Evolutionary conservation across 2,797 vertebrate genomes (phyloP).

Genomic region (Pangasius macronema): DNA sequence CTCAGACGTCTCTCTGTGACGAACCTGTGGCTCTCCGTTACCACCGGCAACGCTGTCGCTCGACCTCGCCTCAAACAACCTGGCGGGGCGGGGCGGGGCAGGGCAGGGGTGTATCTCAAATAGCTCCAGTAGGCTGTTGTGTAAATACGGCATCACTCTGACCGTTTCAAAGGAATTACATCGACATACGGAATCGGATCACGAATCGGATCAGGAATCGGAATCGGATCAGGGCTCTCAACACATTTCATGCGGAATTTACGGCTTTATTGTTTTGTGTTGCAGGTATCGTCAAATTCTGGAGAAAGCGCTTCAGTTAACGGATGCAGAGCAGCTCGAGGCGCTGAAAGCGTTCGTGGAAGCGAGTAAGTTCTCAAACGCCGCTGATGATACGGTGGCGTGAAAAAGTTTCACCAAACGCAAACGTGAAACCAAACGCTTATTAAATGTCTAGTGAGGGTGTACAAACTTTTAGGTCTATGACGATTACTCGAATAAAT

Average conservation of each 20-base stretch:
- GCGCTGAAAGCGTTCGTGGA: conserved; percentile 98
- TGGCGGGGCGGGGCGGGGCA: no score
- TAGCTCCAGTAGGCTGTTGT: background rate
- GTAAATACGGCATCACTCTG: background rate
- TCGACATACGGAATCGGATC: background rate
- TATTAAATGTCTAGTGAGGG: background rate
- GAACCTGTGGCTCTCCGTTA: no score
- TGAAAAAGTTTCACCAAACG: background rate
- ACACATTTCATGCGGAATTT: background rate
- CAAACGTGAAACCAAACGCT: background rate
- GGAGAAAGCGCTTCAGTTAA: conserved; percentile 93
- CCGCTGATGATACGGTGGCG: background rate
- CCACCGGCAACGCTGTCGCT: no score
- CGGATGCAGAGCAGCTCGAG: conserved; percentile 89
- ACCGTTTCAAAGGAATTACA: background rate
- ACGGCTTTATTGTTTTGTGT: background rate
- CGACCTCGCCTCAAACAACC: no score
- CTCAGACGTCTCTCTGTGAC: no score
- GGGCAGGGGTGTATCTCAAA: no score
- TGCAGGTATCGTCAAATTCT: conserved; percentile 93
- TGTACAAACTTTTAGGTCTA: no score
- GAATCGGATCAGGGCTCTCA: no score
- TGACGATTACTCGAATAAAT: no score
- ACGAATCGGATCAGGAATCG: no score
- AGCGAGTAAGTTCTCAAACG: conserved; percentile 85